A percentile compares a stretch with the other conserved stretches of the same genome.
Conservation (phyloP, 2,113 vertebrate genomes). For the Ageneiosus marmoratus region DNA sequence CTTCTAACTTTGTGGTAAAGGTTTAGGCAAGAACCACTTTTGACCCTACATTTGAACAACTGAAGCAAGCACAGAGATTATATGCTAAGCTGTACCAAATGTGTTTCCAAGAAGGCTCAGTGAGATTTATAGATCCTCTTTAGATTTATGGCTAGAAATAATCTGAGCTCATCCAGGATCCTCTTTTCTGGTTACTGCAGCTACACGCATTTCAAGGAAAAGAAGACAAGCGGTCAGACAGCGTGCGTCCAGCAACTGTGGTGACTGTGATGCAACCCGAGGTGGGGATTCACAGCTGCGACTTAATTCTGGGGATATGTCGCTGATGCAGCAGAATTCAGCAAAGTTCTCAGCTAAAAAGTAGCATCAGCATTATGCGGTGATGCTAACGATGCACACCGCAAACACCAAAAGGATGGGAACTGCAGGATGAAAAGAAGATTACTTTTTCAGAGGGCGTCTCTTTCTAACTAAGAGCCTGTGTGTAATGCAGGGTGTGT, state of each 20-base stretch:
- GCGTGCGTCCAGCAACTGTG: constrained; percentile 37
- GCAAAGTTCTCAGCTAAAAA: constrained; percentile 31
- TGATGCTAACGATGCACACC: constrained; percentile 49
- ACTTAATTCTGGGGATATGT: constrained; percentile 51
- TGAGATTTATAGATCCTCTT: background rate
- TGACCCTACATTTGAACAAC: background rate
- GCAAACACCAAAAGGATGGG: constrained; percentile 36
- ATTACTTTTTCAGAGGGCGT: background rate
- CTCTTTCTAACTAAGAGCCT: background rate
- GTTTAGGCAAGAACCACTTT: background rate
- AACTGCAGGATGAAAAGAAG: background rate
- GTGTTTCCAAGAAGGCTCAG: background rate
- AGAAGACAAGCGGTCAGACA: constrained; percentile 20
- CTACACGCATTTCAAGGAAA: constrained; percentile 44
- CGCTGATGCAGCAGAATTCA: constrained; percentile 60
- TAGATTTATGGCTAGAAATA: constrained; percentile 8
- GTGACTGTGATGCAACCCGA: constrained; percentile 41
- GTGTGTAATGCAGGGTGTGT: background rate
- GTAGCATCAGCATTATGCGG: constrained; percentile 60
- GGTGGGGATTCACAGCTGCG: constrained; percentile 45
- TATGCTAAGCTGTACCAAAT: background rate
- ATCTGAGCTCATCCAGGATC: background rate
- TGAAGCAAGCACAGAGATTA: background rate
- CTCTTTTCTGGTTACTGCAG: constrained; percentile 32
- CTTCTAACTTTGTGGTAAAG: background rate